These are phyloP conservation scores for Poecile atricapillus DNA, from an alignment of 2,113 vertebrate genomes.

Conservation along the genomic window DNA sequence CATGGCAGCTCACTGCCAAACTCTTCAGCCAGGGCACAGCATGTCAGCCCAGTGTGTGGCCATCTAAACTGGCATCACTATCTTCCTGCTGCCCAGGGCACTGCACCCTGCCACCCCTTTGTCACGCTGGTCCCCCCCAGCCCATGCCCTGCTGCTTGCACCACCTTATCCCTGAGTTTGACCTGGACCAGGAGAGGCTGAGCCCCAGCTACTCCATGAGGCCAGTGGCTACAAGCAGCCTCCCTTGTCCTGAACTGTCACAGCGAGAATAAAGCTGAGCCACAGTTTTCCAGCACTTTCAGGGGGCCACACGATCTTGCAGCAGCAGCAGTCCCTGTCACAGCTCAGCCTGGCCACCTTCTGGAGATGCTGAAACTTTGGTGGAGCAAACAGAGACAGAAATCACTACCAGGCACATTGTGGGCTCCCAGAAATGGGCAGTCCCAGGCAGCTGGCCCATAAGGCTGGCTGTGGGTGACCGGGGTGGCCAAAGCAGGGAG, in stretches of 20 bases:
- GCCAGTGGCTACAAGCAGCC: background rate
- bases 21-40: background rate
- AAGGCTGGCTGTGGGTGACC: background rate
- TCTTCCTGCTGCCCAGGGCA: background rate
- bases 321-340: background rate
- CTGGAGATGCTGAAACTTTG: background rate
- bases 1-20: fast-evolving
- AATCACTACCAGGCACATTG: background rate
- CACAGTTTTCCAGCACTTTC: background rate
- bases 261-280: background rate
- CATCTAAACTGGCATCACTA: background rate
- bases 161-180: background rate
- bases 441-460: background rate
- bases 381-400: background rate
- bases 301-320: background rate
- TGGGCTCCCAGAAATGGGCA: background rate
- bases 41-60: background rate
- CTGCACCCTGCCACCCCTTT: background rate
- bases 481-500: background rate
- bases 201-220: background rate
- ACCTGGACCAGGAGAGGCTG: background rate
- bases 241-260: background rate
- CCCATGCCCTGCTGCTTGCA: background rate
- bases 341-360: conserved; percentile 31
- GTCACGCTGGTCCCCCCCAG: fast-evolving